phyloP scores from a whole-genome alignment of 2,888 invertebrate species.

The Tenthredo livida region DNA sequence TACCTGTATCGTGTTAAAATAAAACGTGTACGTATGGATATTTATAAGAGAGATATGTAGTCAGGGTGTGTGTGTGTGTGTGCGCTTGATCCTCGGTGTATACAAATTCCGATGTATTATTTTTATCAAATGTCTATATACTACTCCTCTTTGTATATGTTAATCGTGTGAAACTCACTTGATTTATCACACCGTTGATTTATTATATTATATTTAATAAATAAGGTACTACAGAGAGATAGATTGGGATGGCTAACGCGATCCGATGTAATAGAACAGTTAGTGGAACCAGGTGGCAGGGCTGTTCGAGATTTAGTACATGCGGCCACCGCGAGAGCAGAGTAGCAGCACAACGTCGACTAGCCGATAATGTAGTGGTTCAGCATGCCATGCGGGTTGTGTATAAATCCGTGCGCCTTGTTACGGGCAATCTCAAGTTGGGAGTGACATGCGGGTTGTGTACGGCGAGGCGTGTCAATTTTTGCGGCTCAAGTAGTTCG shows the following conservation, averaged over 20 bases:
- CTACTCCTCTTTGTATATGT: background rate
- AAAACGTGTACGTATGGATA: background rate
- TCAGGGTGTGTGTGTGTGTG: background rate
- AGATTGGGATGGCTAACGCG: conserved; percentile 9
- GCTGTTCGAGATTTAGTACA: background rate
- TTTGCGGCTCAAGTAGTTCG: no score
- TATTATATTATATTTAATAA: background rate
- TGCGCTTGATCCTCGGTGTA: background rate
- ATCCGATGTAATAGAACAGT: conserved; percentile 17
- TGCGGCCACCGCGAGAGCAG: background rate
- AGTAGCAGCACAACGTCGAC: background rate
- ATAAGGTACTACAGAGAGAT: background rate
- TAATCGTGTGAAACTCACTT: background rate
- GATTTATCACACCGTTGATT: background rate
- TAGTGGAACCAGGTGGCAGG: conserved; percentile 19
- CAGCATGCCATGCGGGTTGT: no score
- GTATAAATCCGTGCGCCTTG: no score
- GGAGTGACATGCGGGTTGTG: no score
- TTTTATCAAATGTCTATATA: background rate
- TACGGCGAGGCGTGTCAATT: no score
- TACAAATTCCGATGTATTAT: background rate
- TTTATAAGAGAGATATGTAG: conserved; percentile 12
- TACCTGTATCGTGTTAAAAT: conserved; percentile 18
- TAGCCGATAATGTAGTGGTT: no score
- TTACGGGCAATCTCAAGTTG: no score